Percentiles rank a stretch among this genome's conserved stretches.
phyloP scores from a whole-genome alignment of 2,113 vertebrate genomes.

The Laterallus jamaicensis region DNA sequence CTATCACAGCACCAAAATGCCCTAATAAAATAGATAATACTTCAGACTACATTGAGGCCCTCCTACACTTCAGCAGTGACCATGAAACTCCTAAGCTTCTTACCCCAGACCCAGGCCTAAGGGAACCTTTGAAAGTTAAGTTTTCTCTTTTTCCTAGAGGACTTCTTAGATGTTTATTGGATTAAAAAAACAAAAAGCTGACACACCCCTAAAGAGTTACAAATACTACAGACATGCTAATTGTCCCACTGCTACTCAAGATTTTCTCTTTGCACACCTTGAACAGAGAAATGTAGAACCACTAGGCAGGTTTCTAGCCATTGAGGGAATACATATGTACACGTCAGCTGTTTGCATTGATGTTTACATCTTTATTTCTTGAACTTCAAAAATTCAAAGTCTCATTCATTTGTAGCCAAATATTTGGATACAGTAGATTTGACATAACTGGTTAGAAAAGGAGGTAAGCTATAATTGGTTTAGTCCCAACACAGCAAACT shows the following conservation, averaged over 20 bases:
- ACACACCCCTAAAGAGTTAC: background rate
- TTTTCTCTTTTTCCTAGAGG: background rate
- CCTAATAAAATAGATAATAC: background rate
- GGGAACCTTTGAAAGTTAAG: background rate
- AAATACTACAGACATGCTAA: background rate
- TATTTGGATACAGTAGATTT: background rate
- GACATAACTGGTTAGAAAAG: background rate
- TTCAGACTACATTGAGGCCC: background rate
- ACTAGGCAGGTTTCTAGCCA: background rate
- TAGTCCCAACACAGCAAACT: background rate
- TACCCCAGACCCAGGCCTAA: background rate
- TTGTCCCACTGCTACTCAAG: background rate
- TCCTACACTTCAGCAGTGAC: background rate
- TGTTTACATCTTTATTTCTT: background rate
- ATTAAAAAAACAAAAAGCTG: background rate
- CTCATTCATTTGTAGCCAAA: background rate
- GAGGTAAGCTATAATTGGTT: background rate
- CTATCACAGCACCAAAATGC: background rate
- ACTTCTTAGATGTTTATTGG: background rate
- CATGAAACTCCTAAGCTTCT: background rate
- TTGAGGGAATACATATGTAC: background rate
- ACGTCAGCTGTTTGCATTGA: background rate
- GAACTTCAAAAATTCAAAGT: background rate
- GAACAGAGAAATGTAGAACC: background rate
- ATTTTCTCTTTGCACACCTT: background rate